phyloP scores from a whole-genome alignment of 2,797 vertebrate species.

The Sebastes vulpes region DNA sequence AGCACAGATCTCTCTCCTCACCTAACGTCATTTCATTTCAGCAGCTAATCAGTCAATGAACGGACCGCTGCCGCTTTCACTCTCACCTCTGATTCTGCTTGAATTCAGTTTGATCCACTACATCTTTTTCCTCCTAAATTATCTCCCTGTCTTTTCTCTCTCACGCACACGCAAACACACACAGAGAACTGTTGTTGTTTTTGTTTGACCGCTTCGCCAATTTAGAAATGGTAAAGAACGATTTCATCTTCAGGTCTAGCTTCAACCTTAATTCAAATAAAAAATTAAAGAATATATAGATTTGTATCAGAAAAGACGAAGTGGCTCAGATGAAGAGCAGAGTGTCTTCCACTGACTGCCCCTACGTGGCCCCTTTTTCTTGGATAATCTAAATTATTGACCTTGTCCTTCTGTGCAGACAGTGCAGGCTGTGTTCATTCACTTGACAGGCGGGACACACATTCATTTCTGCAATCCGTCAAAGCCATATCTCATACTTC shows the following conservation, averaged over 20 bases:
- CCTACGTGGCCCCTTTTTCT: conserved; percentile 35
- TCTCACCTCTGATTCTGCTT: neutral
- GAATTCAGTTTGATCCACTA: neutral
- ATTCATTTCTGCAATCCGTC: neutral
- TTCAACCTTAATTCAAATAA: neutral
- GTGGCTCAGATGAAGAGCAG: conserved; percentile 18
- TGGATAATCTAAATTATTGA: conserved; percentile 75
- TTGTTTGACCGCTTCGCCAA: neutral
- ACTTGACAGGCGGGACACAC: neutral
- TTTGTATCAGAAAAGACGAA: neutral
- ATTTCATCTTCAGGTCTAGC: neutral
- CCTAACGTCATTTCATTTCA: conserved; percentile 13
- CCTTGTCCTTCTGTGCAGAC: conserved; percentile 41
- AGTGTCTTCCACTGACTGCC: conserved; percentile 2
- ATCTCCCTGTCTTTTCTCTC: neutral
- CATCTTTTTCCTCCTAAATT: neutral
- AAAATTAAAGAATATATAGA: neutral
- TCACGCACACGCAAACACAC: neutral
- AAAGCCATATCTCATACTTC: neutral
- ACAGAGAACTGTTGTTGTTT: neutral
- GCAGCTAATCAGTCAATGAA: conserved; percentile 28
- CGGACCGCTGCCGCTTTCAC: neutral
- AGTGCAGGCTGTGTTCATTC: conserved; percentile 1
- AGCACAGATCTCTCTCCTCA: neutral
- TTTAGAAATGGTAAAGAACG: neutral